Conservation (phyloP, 2,797 vertebrate species). For the Mallotus villosus region DNA sequence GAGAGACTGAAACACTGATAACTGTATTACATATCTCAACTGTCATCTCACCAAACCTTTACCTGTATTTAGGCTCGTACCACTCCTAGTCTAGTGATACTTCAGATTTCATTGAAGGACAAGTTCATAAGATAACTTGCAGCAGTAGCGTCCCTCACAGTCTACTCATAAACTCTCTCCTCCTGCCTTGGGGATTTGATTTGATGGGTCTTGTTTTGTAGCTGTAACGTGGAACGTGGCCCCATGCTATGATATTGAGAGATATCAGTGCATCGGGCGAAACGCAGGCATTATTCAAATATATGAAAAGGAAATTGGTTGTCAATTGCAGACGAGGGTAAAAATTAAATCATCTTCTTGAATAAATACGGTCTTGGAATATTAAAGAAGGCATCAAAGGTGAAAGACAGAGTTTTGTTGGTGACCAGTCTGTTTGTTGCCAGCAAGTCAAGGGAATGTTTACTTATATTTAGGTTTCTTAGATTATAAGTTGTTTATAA, state of each 20-base stretch:
- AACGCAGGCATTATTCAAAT: slow-evolving; percentile 9
- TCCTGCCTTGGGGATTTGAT: not conserved
- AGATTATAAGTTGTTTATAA: slow-evolving; percentile 88
- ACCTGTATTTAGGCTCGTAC: no score
- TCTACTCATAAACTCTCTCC: not conserved
- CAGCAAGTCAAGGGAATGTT: slow-evolving; percentile 82
- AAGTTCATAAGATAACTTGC: not conserved
- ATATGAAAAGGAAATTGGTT: slow-evolving; percentile 1
- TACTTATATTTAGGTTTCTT: slow-evolving; percentile 72
- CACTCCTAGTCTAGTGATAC: no score
- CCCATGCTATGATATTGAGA: not conserved
- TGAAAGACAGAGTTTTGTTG: slow-evolving; percentile 24
- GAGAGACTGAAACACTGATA: not conserved
- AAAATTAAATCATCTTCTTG: not conserved
- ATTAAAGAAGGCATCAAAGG: not conserved
- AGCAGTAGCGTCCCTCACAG: slow-evolving; percentile 1
- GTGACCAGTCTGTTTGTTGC: slow-evolving; percentile 58
- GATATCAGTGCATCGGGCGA: not conserved
- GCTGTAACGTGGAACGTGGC: not conserved
- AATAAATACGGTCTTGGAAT: slow-evolving; percentile 9
- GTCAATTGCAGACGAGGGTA: not conserved
- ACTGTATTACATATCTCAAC: not conserved
- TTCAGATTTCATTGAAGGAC: no score
- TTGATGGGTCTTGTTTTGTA: not conserved
- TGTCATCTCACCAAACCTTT: not conserved